phyloP scores from a whole-genome alignment of 2,113 vertebrate species.

The Grantiella picta region DNA sequence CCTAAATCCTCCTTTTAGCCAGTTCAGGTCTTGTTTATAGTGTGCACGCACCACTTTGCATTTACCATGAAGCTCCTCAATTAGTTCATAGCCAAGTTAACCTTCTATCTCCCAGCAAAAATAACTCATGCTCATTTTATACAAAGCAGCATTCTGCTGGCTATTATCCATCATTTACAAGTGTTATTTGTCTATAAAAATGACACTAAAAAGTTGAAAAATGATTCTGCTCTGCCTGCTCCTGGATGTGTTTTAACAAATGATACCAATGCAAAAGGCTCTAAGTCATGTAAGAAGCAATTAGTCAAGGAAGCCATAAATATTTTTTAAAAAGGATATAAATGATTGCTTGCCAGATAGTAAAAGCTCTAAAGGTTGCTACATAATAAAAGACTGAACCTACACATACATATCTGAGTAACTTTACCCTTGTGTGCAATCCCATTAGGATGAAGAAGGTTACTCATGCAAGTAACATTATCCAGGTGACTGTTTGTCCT shows the following conservation, averaged over 20 bases:
- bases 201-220: conserved; percentile 84
- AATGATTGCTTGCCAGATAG: conserved; percentile 77
- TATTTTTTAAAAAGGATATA: conserved; percentile 78
- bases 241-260: conserved; percentile 77
- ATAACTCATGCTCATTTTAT: conserved; percentile 76
- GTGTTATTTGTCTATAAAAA: conserved; percentile 84
- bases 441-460: conserved; percentile 29
- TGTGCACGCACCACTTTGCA: conserved; percentile 50
- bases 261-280: conserved; percentile 70
- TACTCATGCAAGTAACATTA: conserved; percentile 35
- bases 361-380: conserved; percentile 74
- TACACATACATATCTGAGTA: conserved; percentile 19
- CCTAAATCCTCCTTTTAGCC: conserved; percentile 58
- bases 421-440: conserved; percentile 52
- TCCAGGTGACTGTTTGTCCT: conserved; percentile 53
- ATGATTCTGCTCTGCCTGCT: conserved; percentile 73
- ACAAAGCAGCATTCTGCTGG: conserved; percentile 68
- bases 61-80: conserved; percentile 75
- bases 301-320: conserved; percentile 81
- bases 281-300: conserved; percentile 75
- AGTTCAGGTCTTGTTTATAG: conserved; percentile 55
- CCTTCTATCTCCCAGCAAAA: conserved; percentile 75
- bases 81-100: conserved; percentile 78
- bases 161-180: conserved; percentile 83
- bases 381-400: conserved; percentile 65